Evolutionary conservation across 2,888 invertebrate species (phyloP).

Genomic region (Eumerus sabulonum): DNA sequence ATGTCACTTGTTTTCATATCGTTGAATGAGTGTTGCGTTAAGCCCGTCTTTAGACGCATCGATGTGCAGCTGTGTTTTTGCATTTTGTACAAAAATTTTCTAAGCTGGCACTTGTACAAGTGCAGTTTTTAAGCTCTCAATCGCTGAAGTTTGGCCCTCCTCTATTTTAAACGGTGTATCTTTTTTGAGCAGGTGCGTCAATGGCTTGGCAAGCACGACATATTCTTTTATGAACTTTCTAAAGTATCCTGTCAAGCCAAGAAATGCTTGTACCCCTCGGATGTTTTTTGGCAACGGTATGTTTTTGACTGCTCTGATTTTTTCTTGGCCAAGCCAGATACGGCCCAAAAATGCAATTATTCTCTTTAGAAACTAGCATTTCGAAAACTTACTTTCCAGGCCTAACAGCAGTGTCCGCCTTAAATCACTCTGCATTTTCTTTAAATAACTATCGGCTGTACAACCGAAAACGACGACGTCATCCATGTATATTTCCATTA

Average conservation of each 20-base stretch:
- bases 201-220: too few species aligned
- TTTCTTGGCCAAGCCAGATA: constrained; percentile 38
- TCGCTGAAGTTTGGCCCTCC: neutral
- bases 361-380: constrained; percentile 59
- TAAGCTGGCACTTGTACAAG: constrained; percentile 39
- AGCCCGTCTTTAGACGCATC: constrained; percentile 61
- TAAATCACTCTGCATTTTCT: constrained; percentile 25
- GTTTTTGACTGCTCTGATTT: constrained; percentile 36
- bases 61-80: constrained; percentile 60
- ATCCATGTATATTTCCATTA: constrained; percentile 51
- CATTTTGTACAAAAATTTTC: constrained; percentile 28
- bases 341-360: constrained; percentile 51
- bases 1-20: constrained; percentile 7
- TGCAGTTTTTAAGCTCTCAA: constrained; percentile 15
- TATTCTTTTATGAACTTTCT: too few species aligned
- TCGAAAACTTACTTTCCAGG: constrained; percentile 62
- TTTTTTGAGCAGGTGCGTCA: too few species aligned
- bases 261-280: neutral
- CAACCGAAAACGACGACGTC: constrained; percentile 53
- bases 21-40: constrained; percentile 53
- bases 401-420: too few species aligned
- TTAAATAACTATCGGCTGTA: constrained; percentile 41
- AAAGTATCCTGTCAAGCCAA: too few species aligned
- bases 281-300: constrained; percentile 39
- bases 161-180: constrained; percentile 1